phyloP scores from a whole-genome alignment of 2,888 invertebrate genomes.

The Neocrepidodera transversa region DNA sequence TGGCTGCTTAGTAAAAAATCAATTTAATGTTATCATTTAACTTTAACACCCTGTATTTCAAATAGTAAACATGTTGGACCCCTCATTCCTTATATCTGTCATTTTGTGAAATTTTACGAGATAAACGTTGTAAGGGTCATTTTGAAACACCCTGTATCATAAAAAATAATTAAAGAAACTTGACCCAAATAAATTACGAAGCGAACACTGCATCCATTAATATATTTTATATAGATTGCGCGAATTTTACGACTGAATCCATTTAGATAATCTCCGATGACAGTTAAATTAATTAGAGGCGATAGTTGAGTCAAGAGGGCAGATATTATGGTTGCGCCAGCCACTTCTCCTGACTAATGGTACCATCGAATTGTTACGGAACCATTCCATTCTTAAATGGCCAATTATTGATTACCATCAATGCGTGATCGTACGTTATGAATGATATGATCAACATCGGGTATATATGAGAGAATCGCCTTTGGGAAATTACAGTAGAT shows the following conservation, averaged over 20 bases:
- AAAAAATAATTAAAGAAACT: too few species aligned
- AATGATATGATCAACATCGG: conserved; percentile 21
- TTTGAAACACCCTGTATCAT: too few species aligned
- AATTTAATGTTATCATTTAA: too few species aligned
- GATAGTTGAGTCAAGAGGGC: conserved; percentile 7
- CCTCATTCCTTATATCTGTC: too few species aligned
- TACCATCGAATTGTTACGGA: conserved; percentile 29
- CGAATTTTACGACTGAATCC: conserved; percentile 5
- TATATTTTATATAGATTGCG: background rate
- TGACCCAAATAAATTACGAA: background rate
- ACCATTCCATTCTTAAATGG: conserved; percentile 30
- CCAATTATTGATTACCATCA: conserved; percentile 38
- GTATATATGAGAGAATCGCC: too few species aligned
- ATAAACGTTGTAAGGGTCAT: too few species aligned
- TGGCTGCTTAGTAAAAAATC: too few species aligned
- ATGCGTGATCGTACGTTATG: conserved; percentile 32
- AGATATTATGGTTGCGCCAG: conserved; percentile 24
- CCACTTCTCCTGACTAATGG: conserved; percentile 26
- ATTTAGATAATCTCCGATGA: conserved; percentile 15
- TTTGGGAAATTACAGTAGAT: too few species aligned
- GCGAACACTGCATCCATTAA: background rate
- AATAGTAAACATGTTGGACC: too few species aligned
- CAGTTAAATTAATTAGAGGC: conserved; percentile 14
- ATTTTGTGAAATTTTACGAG: too few species aligned
- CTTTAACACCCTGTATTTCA: too few species aligned